Evolutionary conservation across 2,113 vertebrate species (phyloP), one percentile per base, ranked within the genome.

Genomic region (Chiloscyllium plagiosum): DNA sequence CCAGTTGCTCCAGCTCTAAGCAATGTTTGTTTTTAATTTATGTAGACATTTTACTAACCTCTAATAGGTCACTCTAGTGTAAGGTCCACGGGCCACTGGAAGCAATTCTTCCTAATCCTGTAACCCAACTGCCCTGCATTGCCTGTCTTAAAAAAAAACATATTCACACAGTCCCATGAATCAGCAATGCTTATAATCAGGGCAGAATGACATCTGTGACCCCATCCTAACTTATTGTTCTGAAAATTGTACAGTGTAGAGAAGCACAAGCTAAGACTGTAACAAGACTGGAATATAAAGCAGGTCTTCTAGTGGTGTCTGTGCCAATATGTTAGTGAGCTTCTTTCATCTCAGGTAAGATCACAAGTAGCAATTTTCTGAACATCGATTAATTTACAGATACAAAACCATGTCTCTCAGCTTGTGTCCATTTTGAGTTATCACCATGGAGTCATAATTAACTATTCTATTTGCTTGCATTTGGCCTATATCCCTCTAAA

Each of bases 121-220:
- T 42, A 94, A 3, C 66, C 92, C 87, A 12, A 37, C 66, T 47
- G 66, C 3, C 66, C 65, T 37, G 19, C 65, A 47, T n/a, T 94
- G 37, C 47, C 17, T 50, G 13, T 47, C 61, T 22, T 94, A 42
- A 33, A 68, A 68, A 66, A 61, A 69, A 94, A 37, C n/a, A 37
- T 22, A 69, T 68, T n/a, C n/a, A 69, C 68, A 33, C 33, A 52
- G 37, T 94, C 90, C 37, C 6, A 42, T 94, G 92, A 94, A 69
- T 94, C 66, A 94, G n/a, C 92, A 69, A 66, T 94, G 66, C 20
- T 69, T n/a, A 70, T 47, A 90, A 90, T 90, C 87, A 90, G 52
- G 29, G 52, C 52, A 61, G 87, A 90, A 68, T 69, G 65, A 24
- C 65, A 94, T 69, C 33, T 33, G 8, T 68, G 65, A 42, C 90